Base-by-base conservation (phyloP, 2,888 invertebrate species). In the Eudasyphora cyanicolor region DNA sequence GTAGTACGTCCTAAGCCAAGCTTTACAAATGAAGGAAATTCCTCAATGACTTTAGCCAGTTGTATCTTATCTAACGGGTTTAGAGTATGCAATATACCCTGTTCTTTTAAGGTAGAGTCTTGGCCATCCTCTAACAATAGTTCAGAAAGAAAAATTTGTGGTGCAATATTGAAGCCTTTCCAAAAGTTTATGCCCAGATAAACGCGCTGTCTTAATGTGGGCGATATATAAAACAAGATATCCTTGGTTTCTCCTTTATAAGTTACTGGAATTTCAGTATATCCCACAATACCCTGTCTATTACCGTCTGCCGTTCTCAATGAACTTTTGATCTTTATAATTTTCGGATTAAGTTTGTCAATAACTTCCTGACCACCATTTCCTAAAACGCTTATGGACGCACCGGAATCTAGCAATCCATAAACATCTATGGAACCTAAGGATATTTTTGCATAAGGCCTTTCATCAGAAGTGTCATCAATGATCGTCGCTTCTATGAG, bases 241-340 rank as follows among this genome's bases (percentile, higher is more conserved):
- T 57, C 14, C 32, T 49, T 70, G 21, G 49, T 57, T 38, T 21
- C 1, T 32, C 49, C 0, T 62, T n/a, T n/a, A n/a, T n/a, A n/a
- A n/a, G n/a, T n/a, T n/a, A n/a, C n/a, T n/a, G n/a, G n/a, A n/a
- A n/a, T 19, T 14, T 19, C n/a, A 27, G 38, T 29, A 57, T 32
- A 77, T 12, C 77, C 77, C 5, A 77, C 60, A 8, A 77, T 29
- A 2, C n/a, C 7, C 24, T 70, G 57, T 0, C 14, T 42, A 21
- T 14, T n/a, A 1, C 77, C 70, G 70, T 77, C 77, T n/a, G 77
- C 69, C 4, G 77, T 77, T 29, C 32, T 77, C n/a, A 76, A 19
- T 21, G 60, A 75, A n/a, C 49, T 51, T 17, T 4, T 17, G 7
- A 51, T 17, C 35, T 17, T 7, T 24, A 35, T 49, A 12, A n/a